These are phyloP conservation scores for Staurois parvus DNA, from an alignment of 2,797 vertebrate genomes.

Conservation along the genomic window DNA sequence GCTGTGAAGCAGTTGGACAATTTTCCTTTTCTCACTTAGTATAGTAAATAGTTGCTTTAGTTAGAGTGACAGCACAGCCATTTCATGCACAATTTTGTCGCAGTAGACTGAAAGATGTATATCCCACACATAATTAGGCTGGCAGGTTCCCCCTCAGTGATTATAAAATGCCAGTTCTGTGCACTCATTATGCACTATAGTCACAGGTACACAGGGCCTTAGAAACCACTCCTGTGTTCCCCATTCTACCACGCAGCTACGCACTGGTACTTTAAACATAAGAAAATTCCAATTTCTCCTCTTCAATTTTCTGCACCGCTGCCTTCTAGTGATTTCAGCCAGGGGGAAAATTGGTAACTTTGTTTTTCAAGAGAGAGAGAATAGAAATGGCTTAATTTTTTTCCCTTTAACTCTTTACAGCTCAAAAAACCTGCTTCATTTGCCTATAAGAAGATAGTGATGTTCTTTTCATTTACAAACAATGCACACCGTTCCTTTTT, in stretches of 20 bases:
- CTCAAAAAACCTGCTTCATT: background rate
- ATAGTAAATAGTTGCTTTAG: conserved; percentile 21
- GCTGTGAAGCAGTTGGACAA: background rate
- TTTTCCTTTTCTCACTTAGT: background rate
- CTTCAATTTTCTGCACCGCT: conserved; percentile 58
- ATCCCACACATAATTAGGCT: conserved; percentile 31
- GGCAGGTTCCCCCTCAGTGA: conserved; percentile 5
- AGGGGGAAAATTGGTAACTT: conserved; percentile 53
- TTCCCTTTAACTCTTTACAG: conserved; percentile 42
- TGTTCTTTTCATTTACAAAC: background rate
- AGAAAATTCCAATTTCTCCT: conserved; percentile 59
- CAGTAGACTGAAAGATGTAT: conserved; percentile 11
- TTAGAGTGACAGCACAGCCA: background rate
- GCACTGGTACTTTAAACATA: conserved; percentile 57
- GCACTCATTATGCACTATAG: conserved; percentile 20
- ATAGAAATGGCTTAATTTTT: conserved; percentile 58
- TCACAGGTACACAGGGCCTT: conserved; percentile 20
- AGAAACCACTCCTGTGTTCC: conserved; percentile 11
- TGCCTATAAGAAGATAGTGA: background rate
- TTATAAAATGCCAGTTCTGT: conserved; percentile 34
- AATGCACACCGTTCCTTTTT: background rate
- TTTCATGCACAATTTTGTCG: conserved; percentile 25
- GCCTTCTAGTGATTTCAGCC: conserved; percentile 59
- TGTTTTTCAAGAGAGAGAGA: conserved; percentile 51
- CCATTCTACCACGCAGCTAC: conserved; percentile 13